phyloP scores from a whole-genome alignment of 2,797 vertebrate species.

The Myotis myotis region DNA sequence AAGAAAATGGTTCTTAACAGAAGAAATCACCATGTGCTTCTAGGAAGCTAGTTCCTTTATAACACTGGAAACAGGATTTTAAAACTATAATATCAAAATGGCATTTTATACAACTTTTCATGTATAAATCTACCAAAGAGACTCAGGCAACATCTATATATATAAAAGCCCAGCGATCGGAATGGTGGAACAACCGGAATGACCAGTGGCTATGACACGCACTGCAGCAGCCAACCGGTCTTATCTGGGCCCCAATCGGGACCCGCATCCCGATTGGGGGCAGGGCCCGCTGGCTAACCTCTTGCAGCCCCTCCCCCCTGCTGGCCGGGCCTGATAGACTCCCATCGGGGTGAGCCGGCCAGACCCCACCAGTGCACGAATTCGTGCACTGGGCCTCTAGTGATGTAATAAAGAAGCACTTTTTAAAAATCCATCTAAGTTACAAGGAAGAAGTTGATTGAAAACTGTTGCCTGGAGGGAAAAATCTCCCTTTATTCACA shows the following conservation, averaged over 20 bases:
- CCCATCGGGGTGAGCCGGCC: too few relatives aligned
- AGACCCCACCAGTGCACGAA: too few relatives aligned
- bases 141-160: background rate
- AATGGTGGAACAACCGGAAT: too few relatives aligned
- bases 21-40: conserved; percentile 11
- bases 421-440: background rate
- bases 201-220: too few relatives aligned
- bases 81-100: background rate
- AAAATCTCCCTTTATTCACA: background rate
- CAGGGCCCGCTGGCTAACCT: too few relatives aligned
- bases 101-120: conserved; percentile 39
- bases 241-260: too few relatives aligned
- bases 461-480: background rate
- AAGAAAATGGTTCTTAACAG: conserved; percentile 41
- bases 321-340: too few relatives aligned
- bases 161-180: too few relatives aligned
- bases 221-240: too few relatives aligned
- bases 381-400: too few relatives aligned
- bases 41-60: conserved; percentile 16
- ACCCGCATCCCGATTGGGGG: too few relatives aligned
- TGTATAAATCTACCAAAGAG: background rate
- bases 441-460: conserved; percentile 18
- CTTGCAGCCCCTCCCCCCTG: too few relatives aligned
- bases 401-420: background rate
- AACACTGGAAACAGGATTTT: background rate